Conservation (phyloP, 2,888 invertebrate species). For the Maniola hyperantus region DNA sequence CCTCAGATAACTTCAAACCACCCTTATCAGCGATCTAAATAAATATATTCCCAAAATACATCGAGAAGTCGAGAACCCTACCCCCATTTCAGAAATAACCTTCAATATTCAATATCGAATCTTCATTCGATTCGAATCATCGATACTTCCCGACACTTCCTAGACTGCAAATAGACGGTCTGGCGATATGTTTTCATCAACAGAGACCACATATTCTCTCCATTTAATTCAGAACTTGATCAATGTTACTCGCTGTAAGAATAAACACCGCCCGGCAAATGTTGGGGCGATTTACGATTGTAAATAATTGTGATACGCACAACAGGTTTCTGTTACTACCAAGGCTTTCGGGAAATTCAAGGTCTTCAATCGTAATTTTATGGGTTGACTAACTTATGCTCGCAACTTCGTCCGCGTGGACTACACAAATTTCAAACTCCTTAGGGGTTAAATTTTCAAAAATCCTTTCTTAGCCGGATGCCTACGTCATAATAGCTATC, state of each 20-base stretch:
- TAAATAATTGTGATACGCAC: constrained; percentile 65
- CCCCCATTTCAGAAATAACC: constrained; percentile 16
- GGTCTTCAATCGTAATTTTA: constrained; percentile 26
- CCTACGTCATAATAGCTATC: no score
- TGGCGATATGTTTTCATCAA: constrained; percentile 45
- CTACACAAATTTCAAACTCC: no score
- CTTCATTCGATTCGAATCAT: no score
- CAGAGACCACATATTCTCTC: constrained; percentile 47
- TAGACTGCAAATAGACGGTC: constrained; percentile 52
- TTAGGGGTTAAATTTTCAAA: no score
- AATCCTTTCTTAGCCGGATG: no score
- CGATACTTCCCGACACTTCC: constrained; percentile 46
- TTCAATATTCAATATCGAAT: constrained; percentile 16
- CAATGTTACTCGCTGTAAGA: constrained; percentile 63
- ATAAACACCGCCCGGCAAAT: constrained; percentile 60
- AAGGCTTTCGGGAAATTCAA: constrained; percentile 47
- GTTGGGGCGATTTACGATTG: constrained; percentile 65
- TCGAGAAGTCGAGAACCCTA: neutral
- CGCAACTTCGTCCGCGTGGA: no score
- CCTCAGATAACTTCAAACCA: neutral
- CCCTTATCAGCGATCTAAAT: neutral
- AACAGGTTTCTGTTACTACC: constrained; percentile 47
- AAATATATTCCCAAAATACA: constrained; percentile 3
- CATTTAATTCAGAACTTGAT: constrained; percentile 50
- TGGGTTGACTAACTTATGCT: neutral